Evolutionary conservation across 2,888 invertebrate genomes (phyloP), one percentile per base, ranked within the genome.

Genomic region (Eueremaeus valkanovi): DNA sequence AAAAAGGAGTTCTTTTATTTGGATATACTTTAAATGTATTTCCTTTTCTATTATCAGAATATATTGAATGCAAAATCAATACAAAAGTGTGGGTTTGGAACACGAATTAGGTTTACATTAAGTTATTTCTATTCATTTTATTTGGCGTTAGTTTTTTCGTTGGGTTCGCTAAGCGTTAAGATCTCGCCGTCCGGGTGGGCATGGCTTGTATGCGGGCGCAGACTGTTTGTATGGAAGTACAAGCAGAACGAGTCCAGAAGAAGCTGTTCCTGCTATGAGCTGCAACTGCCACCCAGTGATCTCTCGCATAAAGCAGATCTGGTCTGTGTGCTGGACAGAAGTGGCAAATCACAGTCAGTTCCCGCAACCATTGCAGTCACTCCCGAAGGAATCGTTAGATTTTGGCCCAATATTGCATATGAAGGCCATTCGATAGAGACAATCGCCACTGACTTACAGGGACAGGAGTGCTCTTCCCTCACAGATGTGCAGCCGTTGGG

Each of bases 331-430:
- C 90, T 93, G 76, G 86, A 94, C 21, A 90, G 92, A 0, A 88
- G 89, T 33, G 8, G 13, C 13, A 40, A 61, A 24, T 31, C 40
- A 24, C 58, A 73, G n/a, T 74, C 75, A 6, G 87, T 90, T 83
- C 92, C 93, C 11, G 90, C 92, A 0, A 93, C 93, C 81, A 88
- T 96, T 80, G 94, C 95, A 21, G 93, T 94, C 0, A 95, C 95
- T 0, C 95, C 95, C 0, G 95, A 95, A 82, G 96, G 95, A 45
- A 88, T 90, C 72, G 90, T 94, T 0, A 88, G 95, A n/a, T 95
- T 91, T 84, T 97, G 96, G 96, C 88, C 92, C 0, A 92, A 91
- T 5, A 89, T 95, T 49, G 91, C 91, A 0, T 92, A 95, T 80
- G 94, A 94, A 82, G 90, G 90, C 0, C 89, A 90, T 0, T 93